Percentiles rank a stretch among this genome's conserved stretches.
These are phyloP conservation scores for Zaprionus lachaisei DNA, from an alignment of 1,140 invertebrate genomes.

Conservation along the genomic window DNA sequence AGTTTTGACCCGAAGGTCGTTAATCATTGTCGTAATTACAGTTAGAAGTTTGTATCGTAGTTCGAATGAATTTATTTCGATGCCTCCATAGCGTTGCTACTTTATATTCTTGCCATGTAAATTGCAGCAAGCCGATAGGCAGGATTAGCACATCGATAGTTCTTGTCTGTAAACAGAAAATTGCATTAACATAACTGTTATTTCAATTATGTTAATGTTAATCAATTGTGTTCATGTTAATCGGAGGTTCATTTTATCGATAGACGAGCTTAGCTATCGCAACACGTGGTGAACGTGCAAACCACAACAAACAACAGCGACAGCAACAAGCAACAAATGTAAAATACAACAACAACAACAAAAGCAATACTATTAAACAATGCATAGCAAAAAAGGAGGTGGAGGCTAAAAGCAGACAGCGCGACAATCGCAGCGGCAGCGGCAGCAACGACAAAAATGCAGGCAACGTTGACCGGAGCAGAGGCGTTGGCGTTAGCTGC, in stretches of 20 bases:
- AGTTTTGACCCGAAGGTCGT: conserved; percentile 17
- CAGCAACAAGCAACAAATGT: conserved; percentile 31
- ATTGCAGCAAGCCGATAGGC: too few species aligned
- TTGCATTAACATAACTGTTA: too few species aligned
- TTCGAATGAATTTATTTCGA: background rate
- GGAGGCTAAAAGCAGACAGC: conserved; percentile 78
- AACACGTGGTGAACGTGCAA: conserved; percentile 21
- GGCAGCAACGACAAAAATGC: conserved; percentile 57
- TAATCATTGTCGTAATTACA: conserved; percentile 34
- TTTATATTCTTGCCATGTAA: background rate
- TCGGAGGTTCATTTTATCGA: background rate
- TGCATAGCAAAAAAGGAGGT: conserved; percentile 76
- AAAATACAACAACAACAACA: conserved; percentile 69
- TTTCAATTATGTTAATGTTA: too few species aligned
- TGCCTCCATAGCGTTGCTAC: too few species aligned
- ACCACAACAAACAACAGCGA: conserved; percentile 19
- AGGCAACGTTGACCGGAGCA: conserved; percentile 36
- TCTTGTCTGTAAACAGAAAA: too few species aligned
- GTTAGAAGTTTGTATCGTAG: conserved; percentile 5
- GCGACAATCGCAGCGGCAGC: conserved; percentile 57
- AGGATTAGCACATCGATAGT: too few species aligned
- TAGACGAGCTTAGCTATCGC: background rate
- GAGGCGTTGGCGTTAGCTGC: conserved; percentile 51
- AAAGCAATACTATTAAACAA: conserved; percentile 54
- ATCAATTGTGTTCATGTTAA: too few species aligned